phyloP scores from a whole-genome alignment of 2,113 vertebrate genomes.

The Sander lucioperca region DNA sequence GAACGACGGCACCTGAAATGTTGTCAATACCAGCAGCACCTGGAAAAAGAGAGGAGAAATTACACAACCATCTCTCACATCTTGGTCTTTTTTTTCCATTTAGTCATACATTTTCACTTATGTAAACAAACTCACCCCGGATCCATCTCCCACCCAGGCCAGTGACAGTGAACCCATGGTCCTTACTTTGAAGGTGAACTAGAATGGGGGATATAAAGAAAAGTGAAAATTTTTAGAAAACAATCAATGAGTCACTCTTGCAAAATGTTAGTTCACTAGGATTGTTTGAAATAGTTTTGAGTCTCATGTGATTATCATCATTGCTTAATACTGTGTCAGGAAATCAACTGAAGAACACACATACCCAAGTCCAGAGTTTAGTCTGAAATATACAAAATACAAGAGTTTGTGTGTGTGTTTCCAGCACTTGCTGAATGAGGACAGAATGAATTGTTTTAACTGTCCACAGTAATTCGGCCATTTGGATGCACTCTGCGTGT shows the following conservation, averaged over 20 bases:
- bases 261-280: background rate
- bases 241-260: background rate
- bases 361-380: background rate
- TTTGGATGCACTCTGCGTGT: constrained; percentile 66
- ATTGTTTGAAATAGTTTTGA: background rate
- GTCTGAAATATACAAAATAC: background rate
- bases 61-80: background rate
- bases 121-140: constrained; percentile 86
- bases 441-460: constrained; percentile 50
- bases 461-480: constrained; percentile 59
- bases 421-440: background rate
- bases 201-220: constrained; percentile 24
- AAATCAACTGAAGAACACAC: background rate
- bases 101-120: background rate
- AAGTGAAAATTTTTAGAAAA: background rate
- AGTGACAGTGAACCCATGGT: constrained; percentile 88
- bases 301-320: background rate
- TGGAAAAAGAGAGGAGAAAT: constrained; percentile 44
- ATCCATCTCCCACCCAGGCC: constrained; percentile 92
- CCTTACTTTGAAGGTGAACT: constrained; percentile 88
- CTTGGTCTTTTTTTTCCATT: background rate
- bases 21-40: constrained; percentile 91
- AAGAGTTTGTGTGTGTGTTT: background rate
- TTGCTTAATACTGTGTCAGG: background rate
- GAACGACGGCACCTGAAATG: constrained; percentile 89